phyloP scores from a whole-genome alignment of 2,113 vertebrate genomes.

The Ictalurus punctatus region DNA sequence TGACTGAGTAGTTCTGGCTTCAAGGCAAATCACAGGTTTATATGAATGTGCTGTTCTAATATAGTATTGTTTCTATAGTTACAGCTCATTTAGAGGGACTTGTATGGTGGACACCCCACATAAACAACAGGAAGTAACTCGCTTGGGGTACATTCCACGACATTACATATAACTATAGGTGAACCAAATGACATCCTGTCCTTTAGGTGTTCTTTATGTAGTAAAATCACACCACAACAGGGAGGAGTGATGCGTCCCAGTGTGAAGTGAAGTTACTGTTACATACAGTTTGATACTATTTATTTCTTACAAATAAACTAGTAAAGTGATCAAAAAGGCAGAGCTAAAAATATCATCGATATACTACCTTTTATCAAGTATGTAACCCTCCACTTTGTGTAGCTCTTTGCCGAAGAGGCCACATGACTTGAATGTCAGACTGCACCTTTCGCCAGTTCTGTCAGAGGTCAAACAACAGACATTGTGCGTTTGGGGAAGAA shows the following conservation, averaged over 20 bases:
- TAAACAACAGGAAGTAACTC: background rate
- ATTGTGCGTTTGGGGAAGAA: background rate
- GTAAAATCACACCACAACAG: background rate
- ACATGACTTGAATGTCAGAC: slow-evolving; percentile 91
- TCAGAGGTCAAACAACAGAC: slow-evolving; percentile 57
- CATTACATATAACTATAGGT: background rate
- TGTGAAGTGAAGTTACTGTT: background rate
- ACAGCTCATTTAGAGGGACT: background rate
- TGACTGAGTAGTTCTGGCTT: background rate
- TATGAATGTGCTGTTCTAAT: background rate
- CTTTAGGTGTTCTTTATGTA: background rate
- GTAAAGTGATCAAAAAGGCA: background rate
- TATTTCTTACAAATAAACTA: background rate
- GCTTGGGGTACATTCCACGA: background rate
- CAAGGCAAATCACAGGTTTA: background rate
- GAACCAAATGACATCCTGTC: background rate
- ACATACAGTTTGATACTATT: background rate
- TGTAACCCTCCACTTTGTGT: slow-evolving; percentile 97
- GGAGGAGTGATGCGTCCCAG: background rate
- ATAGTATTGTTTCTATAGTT: background rate
- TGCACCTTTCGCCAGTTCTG: slow-evolving; percentile 93
- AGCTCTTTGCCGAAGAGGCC: slow-evolving; percentile 97
- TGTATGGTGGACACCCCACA: background rate
- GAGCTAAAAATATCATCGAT: background rate
- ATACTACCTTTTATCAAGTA: slow-evolving; percentile 92